Conservation (phyloP, 2,888 invertebrate species). For the Drosophila mimica region DNA sequence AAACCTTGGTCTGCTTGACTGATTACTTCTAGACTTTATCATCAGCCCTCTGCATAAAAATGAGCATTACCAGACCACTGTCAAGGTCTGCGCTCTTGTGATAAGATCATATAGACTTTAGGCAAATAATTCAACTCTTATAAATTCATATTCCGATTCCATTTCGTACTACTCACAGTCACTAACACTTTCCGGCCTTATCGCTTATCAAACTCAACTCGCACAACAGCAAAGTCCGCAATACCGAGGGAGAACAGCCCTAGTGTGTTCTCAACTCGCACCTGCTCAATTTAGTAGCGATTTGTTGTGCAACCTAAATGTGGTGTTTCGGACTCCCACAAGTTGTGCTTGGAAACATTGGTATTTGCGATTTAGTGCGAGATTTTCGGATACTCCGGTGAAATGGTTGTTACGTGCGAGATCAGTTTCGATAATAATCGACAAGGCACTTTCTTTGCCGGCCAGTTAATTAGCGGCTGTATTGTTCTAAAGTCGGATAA, state of each 20-base stretch:
- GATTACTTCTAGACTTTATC: conserved; percentile 24
- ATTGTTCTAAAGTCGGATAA: conserved; percentile 77
- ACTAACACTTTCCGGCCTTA: conserved; percentile 47
- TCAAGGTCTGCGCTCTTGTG: conserved; percentile 54
- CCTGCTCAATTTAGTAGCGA: conserved; percentile 56
- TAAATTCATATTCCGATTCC: conserved; percentile 57
- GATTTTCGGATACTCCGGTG: conserved; percentile 10
- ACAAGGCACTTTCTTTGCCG: conserved; percentile 82
- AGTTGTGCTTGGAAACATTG: conserved; percentile 5
- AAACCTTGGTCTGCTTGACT: background rate
- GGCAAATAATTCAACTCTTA: conserved; percentile 38
- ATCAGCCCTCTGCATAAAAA: conserved; percentile 24
- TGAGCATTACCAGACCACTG: conserved; percentile 34
- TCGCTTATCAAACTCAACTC: conserved; percentile 64
- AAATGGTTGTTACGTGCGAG: conserved; percentile 83
- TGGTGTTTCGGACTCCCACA: conserved; percentile 8
- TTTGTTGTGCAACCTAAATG: conserved; percentile 46
- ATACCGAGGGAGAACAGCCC: conserved; percentile 20
- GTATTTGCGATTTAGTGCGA: conserved; percentile 6
- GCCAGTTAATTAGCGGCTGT: conserved; percentile 81
- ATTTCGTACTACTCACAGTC: conserved; percentile 25
- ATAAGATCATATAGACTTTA: conserved; percentile 26
- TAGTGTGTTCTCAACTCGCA: conserved; percentile 19
- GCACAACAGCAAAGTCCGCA: conserved; percentile 24
- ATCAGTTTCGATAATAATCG: conserved; percentile 83